Conservation (phyloP, 2,888 invertebrate genomes). For the Andrena bucephala region DNA sequence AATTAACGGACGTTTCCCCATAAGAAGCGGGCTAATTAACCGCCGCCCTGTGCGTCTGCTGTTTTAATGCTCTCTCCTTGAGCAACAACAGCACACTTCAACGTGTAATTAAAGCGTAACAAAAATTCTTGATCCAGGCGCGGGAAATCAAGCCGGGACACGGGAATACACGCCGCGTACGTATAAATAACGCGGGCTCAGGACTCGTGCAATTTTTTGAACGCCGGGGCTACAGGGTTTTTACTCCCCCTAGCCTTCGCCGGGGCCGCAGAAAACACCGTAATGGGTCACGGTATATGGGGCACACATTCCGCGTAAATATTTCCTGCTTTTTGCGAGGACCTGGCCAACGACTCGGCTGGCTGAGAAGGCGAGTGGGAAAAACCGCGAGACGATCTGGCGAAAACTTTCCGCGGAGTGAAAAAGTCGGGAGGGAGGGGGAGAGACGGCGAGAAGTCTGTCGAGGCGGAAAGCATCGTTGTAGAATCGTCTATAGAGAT, state of each 20-base stretch:
- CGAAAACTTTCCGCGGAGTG: slow-evolving; percentile 42
- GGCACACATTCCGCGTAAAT: slow-evolving; percentile 35
- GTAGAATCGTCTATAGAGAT: neutral
- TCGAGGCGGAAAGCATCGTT: neutral
- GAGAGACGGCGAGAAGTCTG: neutral
- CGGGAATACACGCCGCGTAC: neutral
- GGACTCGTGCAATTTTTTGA: slow-evolving; percentile 10
- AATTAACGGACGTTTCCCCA: slow-evolving; percentile 38
- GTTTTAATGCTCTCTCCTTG: slow-evolving; percentile 7
- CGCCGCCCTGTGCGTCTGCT: neutral
- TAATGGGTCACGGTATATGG: slow-evolving; percentile 51
- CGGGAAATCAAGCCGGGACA: neutral
- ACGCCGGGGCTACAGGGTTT: neutral
- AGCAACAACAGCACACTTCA: neutral
- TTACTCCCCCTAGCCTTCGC: neutral
- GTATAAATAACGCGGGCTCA: slow-evolving; percentile 1
- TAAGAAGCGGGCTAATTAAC: slow-evolving; percentile 43
- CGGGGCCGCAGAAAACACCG: slow-evolving; percentile 19
- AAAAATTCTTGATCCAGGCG: slow-evolving; percentile 2
- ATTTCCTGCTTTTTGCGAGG: slow-evolving; percentile 27
- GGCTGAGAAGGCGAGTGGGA: neutral
- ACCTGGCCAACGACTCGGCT: neutral
- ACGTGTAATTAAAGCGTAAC: slow-evolving; percentile 15
- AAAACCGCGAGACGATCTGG: slow-evolving; percentile 7
- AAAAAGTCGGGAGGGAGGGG: slow-evolving; percentile 51